Evolutionary conservation across 23 tunicate species (phyloP).

Genomic region (Ascidia mentula): DNA sequence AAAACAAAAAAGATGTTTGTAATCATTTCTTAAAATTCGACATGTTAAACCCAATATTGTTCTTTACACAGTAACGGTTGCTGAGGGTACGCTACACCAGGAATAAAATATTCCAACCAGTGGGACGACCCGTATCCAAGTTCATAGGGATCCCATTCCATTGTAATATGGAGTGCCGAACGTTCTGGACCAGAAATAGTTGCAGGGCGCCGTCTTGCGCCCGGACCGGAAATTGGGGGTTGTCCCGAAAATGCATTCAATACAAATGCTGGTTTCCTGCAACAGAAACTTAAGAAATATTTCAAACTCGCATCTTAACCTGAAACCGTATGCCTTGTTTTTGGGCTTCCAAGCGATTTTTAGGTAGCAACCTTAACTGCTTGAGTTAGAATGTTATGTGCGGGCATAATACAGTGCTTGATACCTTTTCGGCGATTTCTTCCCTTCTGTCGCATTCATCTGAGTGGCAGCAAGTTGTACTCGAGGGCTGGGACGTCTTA

Average conservation of each 20-base stretch:
- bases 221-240: neutral
- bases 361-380: too few relatives aligned
- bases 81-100: slow-evolving; percentile 79
- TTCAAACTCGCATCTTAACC: too few relatives aligned
- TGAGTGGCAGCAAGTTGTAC: slow-evolving; percentile 1
- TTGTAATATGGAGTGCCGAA: slow-evolving; percentile 47
- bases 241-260: neutral
- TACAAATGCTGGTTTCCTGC: neutral
- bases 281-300: neutral
- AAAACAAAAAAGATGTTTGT: too few relatives aligned
- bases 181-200: slow-evolving; percentile 48
- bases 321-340: too few relatives aligned
- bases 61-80: slow-evolving; percentile 46
- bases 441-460: neutral
- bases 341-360: too few relatives aligned
- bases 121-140: slow-evolving; percentile 28
- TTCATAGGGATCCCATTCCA: slow-evolving; percentile 95
- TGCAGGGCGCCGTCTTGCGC: slow-evolving; percentile 38
- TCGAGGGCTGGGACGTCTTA: slow-evolving; percentile 1
- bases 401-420: neutral
- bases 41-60: slow-evolving; percentile 75
- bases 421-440: neutral
- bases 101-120: slow-evolving; percentile 77
- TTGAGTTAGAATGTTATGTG: too few relatives aligned
- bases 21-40: too few relatives aligned